phyloP scores from a whole-genome alignment of 1,140 invertebrate species.

The Probaryconus sp. region DNA sequence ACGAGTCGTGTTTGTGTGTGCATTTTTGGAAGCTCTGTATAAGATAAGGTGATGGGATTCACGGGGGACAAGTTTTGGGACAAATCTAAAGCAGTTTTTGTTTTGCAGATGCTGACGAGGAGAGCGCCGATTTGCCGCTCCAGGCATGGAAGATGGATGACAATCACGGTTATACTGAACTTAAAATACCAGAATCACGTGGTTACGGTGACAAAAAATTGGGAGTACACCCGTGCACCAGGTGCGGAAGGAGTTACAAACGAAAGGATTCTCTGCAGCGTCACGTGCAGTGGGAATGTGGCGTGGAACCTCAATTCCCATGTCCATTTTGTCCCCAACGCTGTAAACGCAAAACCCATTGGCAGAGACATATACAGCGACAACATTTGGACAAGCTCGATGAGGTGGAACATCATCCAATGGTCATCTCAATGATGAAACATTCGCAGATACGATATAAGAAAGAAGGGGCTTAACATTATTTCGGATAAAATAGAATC shows the following conservation, averaged over 20 bases:
- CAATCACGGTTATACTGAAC: constrained; percentile 64
- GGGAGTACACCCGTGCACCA: constrained; percentile 77
- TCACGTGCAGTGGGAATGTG: constrained; percentile 84
- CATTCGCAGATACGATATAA: constrained; percentile 6
- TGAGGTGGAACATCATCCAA: constrained; percentile 70
- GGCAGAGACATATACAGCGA: constrained; percentile 80
- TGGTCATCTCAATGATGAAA: constrained; percentile 34
- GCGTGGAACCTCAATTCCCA: constrained; percentile 83
- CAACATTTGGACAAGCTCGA: constrained; percentile 79
- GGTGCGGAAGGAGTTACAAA: constrained; percentile 82
- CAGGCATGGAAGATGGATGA: constrained; percentile 64
- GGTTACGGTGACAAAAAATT: constrained; percentile 57
- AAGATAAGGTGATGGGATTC: constrained; percentile 65
- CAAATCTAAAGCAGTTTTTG: constrained; percentile 63
- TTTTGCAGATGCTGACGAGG: constrained; percentile 60
- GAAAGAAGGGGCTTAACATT: too few relatives aligned
- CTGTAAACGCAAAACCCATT: constrained; percentile 81
- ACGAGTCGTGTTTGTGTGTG: constrained; percentile 45
- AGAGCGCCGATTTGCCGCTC: constrained; percentile 64
- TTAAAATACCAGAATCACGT: constrained; percentile 70
- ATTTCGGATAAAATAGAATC: too few relatives aligned
- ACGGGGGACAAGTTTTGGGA: constrained; percentile 54
- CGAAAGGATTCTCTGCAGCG: constrained; percentile 83
- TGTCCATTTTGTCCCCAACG: constrained; percentile 82
- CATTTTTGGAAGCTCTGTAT: constrained; percentile 38